phyloP scores from a whole-genome alignment of 2,797 vertebrate species.

The Petrocephalus sullivani region DNA sequence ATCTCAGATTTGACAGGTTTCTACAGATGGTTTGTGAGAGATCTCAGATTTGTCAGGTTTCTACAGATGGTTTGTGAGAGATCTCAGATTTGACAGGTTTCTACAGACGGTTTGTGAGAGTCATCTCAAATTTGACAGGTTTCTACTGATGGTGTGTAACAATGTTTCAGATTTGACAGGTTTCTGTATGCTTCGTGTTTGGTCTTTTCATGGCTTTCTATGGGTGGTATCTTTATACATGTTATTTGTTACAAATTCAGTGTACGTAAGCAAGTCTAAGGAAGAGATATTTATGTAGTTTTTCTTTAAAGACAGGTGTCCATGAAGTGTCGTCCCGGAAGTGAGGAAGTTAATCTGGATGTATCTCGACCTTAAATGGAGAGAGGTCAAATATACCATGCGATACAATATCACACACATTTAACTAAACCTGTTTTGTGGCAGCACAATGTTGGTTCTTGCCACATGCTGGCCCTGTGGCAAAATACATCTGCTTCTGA shows the following conservation, averaged over 20 bases:
- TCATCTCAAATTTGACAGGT: neutral
- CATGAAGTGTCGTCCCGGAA: neutral
- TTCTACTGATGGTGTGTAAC: neutral
- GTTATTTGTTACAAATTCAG: neutral
- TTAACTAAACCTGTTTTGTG: neutral
- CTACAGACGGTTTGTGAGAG: neutral
- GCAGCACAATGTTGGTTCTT: neutral
- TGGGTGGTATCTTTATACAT: neutral
- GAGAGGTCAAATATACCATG: neutral
- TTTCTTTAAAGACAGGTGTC: neutral
- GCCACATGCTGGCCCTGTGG: neutral
- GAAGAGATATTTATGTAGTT: neutral
- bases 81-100: slow-evolving; percentile 12
- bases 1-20: neutral
- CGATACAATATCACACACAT: neutral
- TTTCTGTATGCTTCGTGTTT: neutral
- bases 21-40: neutral
- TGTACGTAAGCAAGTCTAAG: neutral
- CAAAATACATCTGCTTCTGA: neutral
- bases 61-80: neutral
- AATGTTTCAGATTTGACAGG: slow-evolving; percentile 4
- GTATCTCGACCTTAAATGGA: neutral
- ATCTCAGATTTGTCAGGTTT: slow-evolving; percentile 7
- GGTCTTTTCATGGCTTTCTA: neutral
- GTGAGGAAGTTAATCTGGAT: neutral